A percentile compares a stretch with the other conserved stretches of the same genome.
Evolutionary conservation across 2,797 vertebrate genomes (phyloP).

Genomic region (Lindbergichthys nudifrons): DNA sequence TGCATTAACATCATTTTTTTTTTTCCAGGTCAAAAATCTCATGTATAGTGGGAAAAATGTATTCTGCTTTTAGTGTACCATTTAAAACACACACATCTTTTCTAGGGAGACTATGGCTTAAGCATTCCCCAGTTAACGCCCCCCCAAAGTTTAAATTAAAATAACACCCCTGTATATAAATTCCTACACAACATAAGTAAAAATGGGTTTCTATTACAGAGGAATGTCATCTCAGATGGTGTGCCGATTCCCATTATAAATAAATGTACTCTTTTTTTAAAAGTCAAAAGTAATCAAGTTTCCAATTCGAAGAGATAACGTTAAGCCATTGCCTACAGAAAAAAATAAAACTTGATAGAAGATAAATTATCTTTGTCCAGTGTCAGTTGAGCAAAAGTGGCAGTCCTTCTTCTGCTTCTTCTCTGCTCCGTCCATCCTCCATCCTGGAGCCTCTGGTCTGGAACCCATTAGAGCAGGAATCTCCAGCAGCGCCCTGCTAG

Average conservation of each 20-base stretch:
- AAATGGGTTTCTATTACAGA: background rate
- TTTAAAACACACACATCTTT: background rate
- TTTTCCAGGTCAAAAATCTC: conserved; percentile 13
- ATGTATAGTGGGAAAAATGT: conserved; percentile 1
- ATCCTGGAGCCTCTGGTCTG: conserved; percentile 72
- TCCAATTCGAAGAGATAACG: background rate
- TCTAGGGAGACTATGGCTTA: background rate
- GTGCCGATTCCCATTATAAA: background rate
- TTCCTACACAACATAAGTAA: background rate
- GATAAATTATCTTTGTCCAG: conserved; percentile 4
- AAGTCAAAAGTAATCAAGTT: background rate
- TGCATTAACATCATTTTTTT: background rate
- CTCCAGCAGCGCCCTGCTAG: conserved; percentile 67
- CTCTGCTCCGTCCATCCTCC: conserved; percentile 59
- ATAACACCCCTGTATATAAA: background rate
- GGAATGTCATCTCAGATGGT: background rate
- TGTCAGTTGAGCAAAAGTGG: conserved; percentile 9
- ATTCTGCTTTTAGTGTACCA: background rate
- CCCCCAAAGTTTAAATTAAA: background rate
- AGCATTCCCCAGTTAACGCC: background rate
- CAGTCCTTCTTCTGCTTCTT: conserved; percentile 40
- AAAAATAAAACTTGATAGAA: background rate
- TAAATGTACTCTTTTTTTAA: background rate
- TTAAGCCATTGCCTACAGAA: background rate
- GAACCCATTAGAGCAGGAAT: conserved; percentile 81